Base-by-base conservation (phyloP, 1,140 invertebrate genomes). In the Drosophila suzukii region DNA sequence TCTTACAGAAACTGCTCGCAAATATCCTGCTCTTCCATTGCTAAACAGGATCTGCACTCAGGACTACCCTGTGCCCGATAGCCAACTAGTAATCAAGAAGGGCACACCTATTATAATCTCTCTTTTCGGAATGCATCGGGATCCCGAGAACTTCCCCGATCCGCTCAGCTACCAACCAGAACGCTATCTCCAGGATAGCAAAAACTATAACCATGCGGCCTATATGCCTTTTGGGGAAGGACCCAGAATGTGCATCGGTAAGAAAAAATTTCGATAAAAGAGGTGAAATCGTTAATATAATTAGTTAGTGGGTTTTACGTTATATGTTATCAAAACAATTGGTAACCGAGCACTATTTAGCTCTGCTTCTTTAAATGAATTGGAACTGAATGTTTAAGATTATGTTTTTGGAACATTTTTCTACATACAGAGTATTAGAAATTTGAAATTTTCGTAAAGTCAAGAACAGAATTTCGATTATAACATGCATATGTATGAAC, bases 221-320 rank as follows among this genome's bases (percentile, higher is more conserved):
- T 96, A 94, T 81, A 89, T 95, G 63, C 95, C 95, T 10, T 96
- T 96, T 91, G 95, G 95, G 17, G 94, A 94, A 57, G 96, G 95
- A 13, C 94, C 94, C 3, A 92, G 95, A 55, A 94, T 95, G 70
- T 96, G 95, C 84, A 95, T 96, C 43, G 94, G 94, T 94, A 91
- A 85, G 61, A 27, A n/a, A 20, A 24, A 4, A 4, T 6, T 7
- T 0, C 2, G 10, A 7, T 5, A 17, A 4, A 6, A 11, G 2
- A 17, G 10, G 15, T 12, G 10, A 20, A 24, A 6, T 20, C 1
- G 17, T 3, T 6, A 0, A 12, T 20, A 4, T 5, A 13, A n/a
- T n/a, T 2, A 38, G 4, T 38, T 38, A 38, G 10, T 11, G 0
- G 20, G 20, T 20, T 27, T 27, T 27, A 27, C 1, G 27, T 2